Percentiles rank a stretch among this genome's conserved stretches.
These are phyloP conservation scores for Grammomys surdaster DNA, from an alignment of 2,113 vertebrate genomes.

Conservation along the genomic window DNA sequence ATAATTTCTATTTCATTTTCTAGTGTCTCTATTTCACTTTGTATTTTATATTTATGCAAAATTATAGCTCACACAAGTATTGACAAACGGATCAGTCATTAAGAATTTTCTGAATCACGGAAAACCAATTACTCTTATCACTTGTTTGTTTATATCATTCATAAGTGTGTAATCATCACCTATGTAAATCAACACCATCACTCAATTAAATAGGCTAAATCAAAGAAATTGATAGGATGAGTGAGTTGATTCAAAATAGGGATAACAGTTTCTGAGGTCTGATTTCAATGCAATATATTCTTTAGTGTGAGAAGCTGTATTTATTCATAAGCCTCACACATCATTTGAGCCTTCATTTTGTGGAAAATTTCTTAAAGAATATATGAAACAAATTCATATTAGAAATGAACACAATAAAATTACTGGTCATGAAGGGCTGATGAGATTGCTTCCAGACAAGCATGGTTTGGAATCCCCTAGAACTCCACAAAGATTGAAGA, in stretches of 20 bases:
- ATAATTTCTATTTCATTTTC: neutral
- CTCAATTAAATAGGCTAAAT: conserved; percentile 8
- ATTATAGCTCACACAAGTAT: conserved; percentile 11
- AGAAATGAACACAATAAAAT: conserved; percentile 31
- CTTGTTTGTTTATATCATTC: conserved; percentile 35
- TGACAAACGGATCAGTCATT: conserved; percentile 9
- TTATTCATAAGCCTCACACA: conserved; percentile 17
- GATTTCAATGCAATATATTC: conserved; percentile 5
- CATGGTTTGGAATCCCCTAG: too few species aligned
- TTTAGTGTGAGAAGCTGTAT: neutral
- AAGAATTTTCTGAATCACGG: conserved; percentile 36
- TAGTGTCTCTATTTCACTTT: neutral
- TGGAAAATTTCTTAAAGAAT: conserved; percentile 33
- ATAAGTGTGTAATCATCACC: neutral
- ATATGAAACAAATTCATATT: neutral
- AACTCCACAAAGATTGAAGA: neutral
- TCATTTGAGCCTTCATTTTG: neutral
- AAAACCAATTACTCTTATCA: neutral
- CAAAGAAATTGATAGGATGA: conserved; percentile 14
- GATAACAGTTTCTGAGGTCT: conserved; percentile 9
- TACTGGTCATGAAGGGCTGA: neutral
- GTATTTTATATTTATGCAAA: neutral
- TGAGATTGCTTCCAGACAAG: neutral
- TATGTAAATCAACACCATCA: conserved; percentile 13
- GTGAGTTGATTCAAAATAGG: conserved; percentile 24